Conservation (phyloP, 2,113 vertebrate genomes). For the Microcebus lehilahytsara region DNA sequence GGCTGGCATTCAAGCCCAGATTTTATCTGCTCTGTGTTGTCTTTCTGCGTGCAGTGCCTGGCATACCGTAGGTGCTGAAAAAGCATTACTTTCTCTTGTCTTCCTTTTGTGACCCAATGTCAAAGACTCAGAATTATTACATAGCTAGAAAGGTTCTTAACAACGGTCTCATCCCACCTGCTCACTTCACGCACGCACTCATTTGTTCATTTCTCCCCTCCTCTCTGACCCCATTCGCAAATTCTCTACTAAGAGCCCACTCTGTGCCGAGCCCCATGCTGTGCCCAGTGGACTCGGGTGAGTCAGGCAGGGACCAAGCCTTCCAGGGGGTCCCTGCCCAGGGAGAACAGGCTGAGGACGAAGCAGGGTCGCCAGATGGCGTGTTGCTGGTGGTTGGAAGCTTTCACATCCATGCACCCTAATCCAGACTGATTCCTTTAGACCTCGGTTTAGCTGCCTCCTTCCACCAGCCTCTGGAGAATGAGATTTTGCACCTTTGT, state of each 20-base stretch:
- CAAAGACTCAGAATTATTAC: not conserved
- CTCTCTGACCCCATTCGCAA: not conserved
- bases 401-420: rapidly evolving
- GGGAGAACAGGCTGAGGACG: not conserved
- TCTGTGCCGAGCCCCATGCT: not conserved
- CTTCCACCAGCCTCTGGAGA: not conserved
- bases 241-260: not conserved
- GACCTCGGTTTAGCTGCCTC: not conserved
- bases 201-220: not conserved
- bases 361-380: not conserved
- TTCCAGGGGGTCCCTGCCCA: not conserved
- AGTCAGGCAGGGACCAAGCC: not conserved
- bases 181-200: not conserved
- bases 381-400: not conserved
- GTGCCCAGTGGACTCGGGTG: not conserved
- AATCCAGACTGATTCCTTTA: not conserved
- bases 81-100: not conserved
- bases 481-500: not conserved
- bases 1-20: not conserved
- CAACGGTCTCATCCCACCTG: not conserved
- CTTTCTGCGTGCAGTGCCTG: not conserved
- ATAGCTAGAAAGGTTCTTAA: not conserved
- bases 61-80: not conserved
- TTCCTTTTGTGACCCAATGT: not conserved
- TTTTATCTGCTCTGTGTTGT: not conserved